phyloP scores from a whole-genome alignment of 92 coral and sea anemone genomes.

The Anthopleura xanthogrammica region DNA sequence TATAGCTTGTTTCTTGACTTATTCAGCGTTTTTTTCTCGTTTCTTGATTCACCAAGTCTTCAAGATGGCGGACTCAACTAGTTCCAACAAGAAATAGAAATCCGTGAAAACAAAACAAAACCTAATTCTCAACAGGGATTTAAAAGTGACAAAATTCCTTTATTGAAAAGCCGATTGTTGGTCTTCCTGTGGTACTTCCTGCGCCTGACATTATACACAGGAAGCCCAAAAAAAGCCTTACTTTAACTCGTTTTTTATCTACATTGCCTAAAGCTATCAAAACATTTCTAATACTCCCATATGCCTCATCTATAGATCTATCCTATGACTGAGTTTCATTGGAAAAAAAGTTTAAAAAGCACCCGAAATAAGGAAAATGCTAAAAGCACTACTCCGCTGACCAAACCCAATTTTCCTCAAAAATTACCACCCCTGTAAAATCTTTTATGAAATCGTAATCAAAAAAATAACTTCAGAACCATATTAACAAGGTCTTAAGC shows the following conservation, averaged over 20 bases:
- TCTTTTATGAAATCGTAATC: not conserved
- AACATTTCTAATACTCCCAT: not conserved
- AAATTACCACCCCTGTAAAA: not conserved
- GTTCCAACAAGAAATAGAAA: not conserved
- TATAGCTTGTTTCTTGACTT: not conserved
- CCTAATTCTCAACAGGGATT: not conserved
- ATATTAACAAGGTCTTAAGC: not conserved
- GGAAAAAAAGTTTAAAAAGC: too few relatives aligned
- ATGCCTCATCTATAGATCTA: not conserved
- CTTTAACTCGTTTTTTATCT: not conserved
- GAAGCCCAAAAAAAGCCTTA: not conserved
- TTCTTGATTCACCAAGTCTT: not conserved
- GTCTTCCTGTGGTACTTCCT: not conserved
- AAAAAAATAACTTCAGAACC: not conserved
- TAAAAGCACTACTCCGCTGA: not conserved
- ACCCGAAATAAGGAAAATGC: not conserved
- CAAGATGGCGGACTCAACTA: conserved; percentile 1
- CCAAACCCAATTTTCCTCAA: not conserved
- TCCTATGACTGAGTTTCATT: too few relatives aligned
- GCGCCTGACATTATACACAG: not conserved
- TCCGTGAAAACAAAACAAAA: not conserved
- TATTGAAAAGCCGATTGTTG: not conserved
- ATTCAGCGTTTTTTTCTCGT: not conserved
- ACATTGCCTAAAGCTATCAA: not conserved
- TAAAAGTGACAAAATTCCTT: not conserved